Conservation (phyloP, 2,113 vertebrate genomes). For the Atrichornis clamosus region DNA sequence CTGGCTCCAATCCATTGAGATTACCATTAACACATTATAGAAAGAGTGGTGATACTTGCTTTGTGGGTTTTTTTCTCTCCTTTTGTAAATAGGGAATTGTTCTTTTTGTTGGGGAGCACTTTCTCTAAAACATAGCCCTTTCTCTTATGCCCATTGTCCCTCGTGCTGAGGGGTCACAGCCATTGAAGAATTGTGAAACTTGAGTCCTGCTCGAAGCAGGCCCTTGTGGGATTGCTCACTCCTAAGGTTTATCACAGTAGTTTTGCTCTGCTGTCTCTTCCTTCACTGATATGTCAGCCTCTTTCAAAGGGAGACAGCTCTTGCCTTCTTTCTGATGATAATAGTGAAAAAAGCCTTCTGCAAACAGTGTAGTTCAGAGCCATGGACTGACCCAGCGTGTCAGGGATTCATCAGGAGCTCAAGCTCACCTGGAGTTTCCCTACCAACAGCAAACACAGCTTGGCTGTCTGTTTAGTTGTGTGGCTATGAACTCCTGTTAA, state of each 20-base stretch:
- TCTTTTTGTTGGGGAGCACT: background rate
- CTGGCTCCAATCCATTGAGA: background rate
- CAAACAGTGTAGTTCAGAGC: conserved; percentile 35
- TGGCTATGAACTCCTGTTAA: background rate
- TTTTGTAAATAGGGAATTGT: background rate
- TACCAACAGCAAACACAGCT: background rate
- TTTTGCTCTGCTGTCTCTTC: conserved; percentile 1
- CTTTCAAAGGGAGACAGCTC: background rate
- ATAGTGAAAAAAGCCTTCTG: conserved; percentile 36
- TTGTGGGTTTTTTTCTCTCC: background rate
- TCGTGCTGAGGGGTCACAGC: background rate
- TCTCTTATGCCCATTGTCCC: background rate
- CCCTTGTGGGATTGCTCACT: background rate
- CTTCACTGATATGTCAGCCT: background rate
- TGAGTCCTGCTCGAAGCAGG: background rate
- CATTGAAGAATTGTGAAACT: background rate
- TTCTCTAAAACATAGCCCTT: background rate
- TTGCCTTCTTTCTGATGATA: background rate
- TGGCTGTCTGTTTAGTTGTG: background rate
- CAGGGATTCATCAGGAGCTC: conserved; percentile 11
- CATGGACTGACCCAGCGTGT: background rate
- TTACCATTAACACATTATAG: background rate
- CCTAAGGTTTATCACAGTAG: background rate
- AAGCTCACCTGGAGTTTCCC: background rate
- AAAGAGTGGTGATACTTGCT: background rate